phyloP scores from a whole-genome alignment of 2,797 vertebrate species.

The Rhyacichthys aspro region DNA sequence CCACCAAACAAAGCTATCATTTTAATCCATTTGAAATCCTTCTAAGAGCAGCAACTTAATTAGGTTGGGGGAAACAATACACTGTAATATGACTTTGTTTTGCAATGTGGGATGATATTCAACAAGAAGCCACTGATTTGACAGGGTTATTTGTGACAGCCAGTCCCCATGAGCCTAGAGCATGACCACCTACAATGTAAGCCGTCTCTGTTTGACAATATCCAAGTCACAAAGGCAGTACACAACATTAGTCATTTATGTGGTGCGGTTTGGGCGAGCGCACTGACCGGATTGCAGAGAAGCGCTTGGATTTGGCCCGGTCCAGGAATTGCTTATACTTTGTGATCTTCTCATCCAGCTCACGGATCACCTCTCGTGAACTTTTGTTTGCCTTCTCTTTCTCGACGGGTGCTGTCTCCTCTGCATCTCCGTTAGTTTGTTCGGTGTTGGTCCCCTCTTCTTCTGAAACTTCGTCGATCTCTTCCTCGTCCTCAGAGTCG shows the following conservation, averaged over 20 bases:
- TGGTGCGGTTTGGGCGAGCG: constrained; percentile 18
- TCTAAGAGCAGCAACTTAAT: constrained; percentile 24
- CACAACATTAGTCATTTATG: constrained; percentile 25
- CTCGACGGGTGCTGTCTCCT: constrained; percentile 17
- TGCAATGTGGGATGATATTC: constrained; percentile 24
- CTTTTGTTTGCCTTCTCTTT: constrained; percentile 56
- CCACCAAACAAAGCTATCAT: constrained; percentile 28
- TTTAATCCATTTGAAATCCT: constrained; percentile 23
- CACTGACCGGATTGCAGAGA: constrained; percentile 92
- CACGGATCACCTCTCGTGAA: constrained; percentile 81
- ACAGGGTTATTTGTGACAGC: constrained; percentile 21
- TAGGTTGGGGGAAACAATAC: constrained; percentile 8
- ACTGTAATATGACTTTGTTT: constrained; percentile 14
- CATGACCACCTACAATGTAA: constrained; percentile 36
- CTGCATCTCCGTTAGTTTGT: constrained; percentile 26
- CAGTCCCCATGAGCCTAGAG: constrained; percentile 14
- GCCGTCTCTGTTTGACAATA: constrained; percentile 37
- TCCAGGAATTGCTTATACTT: constrained; percentile 95
- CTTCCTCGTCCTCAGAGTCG: constrained; percentile 71
- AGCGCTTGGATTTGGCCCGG: constrained; percentile 93
- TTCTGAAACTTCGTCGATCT: constrained; percentile 50
- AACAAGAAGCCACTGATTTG: constrained; percentile 32
- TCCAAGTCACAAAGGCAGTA: constrained; percentile 7
- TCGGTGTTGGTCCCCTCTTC: constrained; percentile 30
- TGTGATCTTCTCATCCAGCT: constrained; percentile 92